These are phyloP conservation scores for Hippopotamus amphibius DNA, from an alignment of 2,113 vertebrate species.

Conservation along the genomic window DNA sequence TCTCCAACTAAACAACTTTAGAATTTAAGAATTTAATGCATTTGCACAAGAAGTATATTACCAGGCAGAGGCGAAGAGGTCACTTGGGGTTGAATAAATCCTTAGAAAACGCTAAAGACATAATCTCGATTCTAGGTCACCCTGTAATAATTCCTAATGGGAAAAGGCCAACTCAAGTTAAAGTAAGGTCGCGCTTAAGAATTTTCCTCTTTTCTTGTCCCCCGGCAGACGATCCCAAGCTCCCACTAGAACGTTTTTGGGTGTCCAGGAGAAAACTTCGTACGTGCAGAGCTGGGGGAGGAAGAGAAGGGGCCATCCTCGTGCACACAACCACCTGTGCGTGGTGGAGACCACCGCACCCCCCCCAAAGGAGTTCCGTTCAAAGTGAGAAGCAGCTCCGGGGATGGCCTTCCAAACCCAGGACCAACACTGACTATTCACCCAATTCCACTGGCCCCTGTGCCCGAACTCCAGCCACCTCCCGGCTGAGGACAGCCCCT, in stretches of 20 bases:
- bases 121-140: neutral
- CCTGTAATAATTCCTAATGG: slow-evolving; percentile 4
- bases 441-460: neutral
- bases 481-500: neutral
- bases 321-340: slow-evolving; percentile 30
- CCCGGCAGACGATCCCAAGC: neutral
- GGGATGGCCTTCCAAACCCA: neutral
- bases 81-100: neutral
- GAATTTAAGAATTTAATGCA: neutral
- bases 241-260: neutral
- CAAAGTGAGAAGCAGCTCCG: slow-evolving; percentile 16
- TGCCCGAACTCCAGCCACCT: neutral
- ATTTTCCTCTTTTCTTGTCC: neutral
- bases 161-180: slow-evolving; percentile 47
- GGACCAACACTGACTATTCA: neutral
- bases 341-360: neutral
- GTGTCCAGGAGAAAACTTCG: neutral
- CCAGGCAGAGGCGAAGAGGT: neutral
- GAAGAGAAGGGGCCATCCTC: neutral
- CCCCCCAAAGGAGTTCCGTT: neutral
- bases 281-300: neutral
- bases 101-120: slow-evolving; percentile 20
- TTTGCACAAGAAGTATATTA: neutral
- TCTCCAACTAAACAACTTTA: neutral
- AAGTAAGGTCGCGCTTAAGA: slow-evolving; percentile 29